These are phyloP conservation scores for Automeris io DNA, from an alignment of 2,888 invertebrate genomes.

Conservation along the genomic window DNA sequence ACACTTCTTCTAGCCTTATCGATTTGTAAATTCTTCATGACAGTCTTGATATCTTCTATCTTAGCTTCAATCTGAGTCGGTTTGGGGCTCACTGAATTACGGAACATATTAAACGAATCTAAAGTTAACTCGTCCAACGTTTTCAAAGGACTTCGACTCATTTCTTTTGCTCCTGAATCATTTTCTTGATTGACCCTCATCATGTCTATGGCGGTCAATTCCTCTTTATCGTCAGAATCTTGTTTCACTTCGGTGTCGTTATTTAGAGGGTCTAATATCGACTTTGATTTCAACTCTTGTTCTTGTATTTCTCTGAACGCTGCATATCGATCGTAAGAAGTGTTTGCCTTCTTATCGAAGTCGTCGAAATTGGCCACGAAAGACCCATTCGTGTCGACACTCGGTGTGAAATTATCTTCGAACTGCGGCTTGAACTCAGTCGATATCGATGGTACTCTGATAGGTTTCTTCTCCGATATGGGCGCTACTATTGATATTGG, in stretches of 20 bases:
- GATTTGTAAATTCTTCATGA: constrained; percentile 63
- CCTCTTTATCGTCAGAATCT: constrained; percentile 58
- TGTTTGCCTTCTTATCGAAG: constrained; percentile 72
- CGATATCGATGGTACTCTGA: constrained; percentile 12
- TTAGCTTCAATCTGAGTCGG: constrained; percentile 61
- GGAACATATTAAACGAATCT: constrained; percentile 61
- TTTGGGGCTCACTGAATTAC: constrained; percentile 65
- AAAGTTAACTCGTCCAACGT: constrained; percentile 58
- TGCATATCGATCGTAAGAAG: constrained; percentile 88
- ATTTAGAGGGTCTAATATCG: constrained; percentile 49
- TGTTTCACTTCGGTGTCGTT: constrained; percentile 42
- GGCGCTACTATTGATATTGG: constrained; percentile 21
- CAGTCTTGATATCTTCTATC: constrained; percentile 66
- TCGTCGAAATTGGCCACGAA: constrained; percentile 84
- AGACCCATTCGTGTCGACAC: constrained; percentile 51
- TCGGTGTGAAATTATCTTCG: constrained; percentile 79
- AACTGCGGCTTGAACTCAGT: constrained; percentile 74
- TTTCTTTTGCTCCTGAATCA: constrained; percentile 40
- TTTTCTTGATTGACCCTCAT: constrained; percentile 41
- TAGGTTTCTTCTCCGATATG: background rate
- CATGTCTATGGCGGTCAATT: constrained; percentile 46
- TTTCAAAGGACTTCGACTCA: constrained; percentile 54
- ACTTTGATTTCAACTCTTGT: constrained; percentile 79
- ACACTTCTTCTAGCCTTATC: constrained; percentile 55
- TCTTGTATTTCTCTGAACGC: constrained; percentile 92